Percentiles rank a stretch among this genome's conserved stretches.
Evolutionary conservation across 2,113 vertebrate genomes (phyloP).

Genomic region (Rhinopithecus roxellana): DNA sequence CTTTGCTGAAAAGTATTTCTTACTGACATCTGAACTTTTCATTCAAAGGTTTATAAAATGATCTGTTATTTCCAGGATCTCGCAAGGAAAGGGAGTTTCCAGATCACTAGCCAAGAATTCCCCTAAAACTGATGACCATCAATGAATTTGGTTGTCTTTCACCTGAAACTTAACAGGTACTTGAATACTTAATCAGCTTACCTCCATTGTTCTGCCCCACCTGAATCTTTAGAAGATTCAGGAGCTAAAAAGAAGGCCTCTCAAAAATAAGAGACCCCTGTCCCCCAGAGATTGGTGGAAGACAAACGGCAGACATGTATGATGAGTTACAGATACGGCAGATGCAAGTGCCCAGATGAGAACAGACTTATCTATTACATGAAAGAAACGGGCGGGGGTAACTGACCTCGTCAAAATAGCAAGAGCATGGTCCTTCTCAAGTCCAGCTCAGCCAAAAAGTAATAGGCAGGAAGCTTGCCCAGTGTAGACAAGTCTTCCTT

Average conservation of each 20-base stretch:
- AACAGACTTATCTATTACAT: not conserved
- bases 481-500: not conserved
- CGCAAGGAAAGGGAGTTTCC: not conserved
- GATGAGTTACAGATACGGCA: not conserved
- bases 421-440: not conserved
- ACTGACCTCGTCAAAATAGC: not conserved
- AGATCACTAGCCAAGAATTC: constrained; percentile 6
- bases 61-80: not conserved
- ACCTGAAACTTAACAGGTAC: not conserved
- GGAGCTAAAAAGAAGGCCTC: not conserved
- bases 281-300: not conserved
- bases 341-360: not conserved
- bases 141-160: not conserved
- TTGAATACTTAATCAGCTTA: not conserved
- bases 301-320: not conserved
- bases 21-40: not conserved
- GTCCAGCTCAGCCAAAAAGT: not conserved
- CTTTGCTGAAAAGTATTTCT: constrained; percentile 5
- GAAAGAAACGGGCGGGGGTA: not conserved
- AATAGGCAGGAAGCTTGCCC: not conserved
- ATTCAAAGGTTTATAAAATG: not conserved
- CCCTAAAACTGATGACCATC: not conserved
- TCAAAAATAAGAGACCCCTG: not conserved
- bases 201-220: not conserved
- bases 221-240: not conserved